These are phyloP conservation scores for Pyrrhosoma nymphula DNA, from an alignment of 2,888 invertebrate genomes.

Conservation along the genomic window DNA sequence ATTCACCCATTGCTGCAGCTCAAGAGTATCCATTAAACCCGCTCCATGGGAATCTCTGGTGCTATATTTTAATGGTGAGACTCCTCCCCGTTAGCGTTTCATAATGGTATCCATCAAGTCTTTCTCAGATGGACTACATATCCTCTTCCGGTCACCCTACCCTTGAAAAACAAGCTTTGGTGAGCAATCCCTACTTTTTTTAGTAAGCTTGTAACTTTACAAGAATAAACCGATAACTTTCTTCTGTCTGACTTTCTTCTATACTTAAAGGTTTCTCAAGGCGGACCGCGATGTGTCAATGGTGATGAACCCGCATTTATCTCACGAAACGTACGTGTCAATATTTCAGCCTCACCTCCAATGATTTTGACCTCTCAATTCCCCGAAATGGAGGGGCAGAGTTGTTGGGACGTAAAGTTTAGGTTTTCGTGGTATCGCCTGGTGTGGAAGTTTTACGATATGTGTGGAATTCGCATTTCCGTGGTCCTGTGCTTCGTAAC, in stretches of 20 bases:
- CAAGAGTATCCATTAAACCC: not conserved
- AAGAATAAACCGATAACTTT: not conserved
- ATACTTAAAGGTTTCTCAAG: no score
- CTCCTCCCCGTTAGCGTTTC: not conserved
- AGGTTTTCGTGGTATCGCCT: not conserved
- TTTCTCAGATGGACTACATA: not conserved
- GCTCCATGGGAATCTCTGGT: not conserved
- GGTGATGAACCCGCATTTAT: not conserved
- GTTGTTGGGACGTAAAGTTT: not conserved
- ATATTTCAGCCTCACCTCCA: not conserved
- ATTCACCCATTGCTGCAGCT: no score
- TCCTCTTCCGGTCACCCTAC: not conserved
- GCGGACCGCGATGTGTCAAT: no score
- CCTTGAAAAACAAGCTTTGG: not conserved
- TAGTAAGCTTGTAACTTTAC: not conserved
- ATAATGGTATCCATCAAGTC: not conserved
- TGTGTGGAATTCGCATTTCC: not conserved
- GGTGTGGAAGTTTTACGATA: not conserved
- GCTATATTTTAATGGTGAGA: not conserved
- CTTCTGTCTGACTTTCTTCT: no score
- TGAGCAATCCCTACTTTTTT: not conserved
- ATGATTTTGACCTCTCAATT: not conserved
- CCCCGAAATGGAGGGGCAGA: not conserved
- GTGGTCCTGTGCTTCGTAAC: not conserved
- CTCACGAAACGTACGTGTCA: not conserved